Evolutionary conservation across 2,113 vertebrate species (phyloP).

Genomic region (Gorsachius goisagi): DNA sequence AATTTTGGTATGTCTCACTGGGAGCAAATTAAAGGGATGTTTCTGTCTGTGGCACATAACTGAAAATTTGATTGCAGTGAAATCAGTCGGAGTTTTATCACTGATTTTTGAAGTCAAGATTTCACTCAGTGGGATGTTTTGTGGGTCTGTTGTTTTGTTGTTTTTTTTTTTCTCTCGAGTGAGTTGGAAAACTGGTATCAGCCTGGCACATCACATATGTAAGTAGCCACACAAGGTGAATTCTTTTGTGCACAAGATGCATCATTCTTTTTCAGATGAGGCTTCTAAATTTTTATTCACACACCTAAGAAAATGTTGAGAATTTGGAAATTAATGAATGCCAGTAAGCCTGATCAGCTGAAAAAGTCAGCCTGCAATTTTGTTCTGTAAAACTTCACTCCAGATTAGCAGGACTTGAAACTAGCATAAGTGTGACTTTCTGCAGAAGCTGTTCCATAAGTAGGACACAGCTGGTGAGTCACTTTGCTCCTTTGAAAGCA

Average conservation of each 20-base stretch:
- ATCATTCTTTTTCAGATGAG: background rate
- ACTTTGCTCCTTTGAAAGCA: background rate
- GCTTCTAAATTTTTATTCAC: background rate
- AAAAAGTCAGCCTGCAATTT: background rate
- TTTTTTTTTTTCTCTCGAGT: background rate
- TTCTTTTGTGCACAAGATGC: background rate
- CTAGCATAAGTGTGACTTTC: background rate
- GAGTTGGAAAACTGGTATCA: background rate
- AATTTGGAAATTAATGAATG: background rate
- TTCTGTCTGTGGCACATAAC: background rate
- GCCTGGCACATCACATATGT: background rate
- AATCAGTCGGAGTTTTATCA: background rate
- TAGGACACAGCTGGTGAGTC: background rate
- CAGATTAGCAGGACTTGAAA: background rate
- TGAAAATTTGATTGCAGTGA: background rate
- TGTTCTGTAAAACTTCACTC: background rate
- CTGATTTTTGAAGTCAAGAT: background rate
- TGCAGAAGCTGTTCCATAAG: background rate
- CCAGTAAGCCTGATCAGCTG: background rate
- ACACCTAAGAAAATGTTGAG: background rate
- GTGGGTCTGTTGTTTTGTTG: no score
- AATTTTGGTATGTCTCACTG: background rate
- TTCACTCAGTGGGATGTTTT: background rate
- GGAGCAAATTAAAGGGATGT: background rate
- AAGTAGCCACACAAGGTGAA: background rate